Conservation (phyloP, 2,797 vertebrate species). For the Poeciliopsis paucimaculata region DNA sequence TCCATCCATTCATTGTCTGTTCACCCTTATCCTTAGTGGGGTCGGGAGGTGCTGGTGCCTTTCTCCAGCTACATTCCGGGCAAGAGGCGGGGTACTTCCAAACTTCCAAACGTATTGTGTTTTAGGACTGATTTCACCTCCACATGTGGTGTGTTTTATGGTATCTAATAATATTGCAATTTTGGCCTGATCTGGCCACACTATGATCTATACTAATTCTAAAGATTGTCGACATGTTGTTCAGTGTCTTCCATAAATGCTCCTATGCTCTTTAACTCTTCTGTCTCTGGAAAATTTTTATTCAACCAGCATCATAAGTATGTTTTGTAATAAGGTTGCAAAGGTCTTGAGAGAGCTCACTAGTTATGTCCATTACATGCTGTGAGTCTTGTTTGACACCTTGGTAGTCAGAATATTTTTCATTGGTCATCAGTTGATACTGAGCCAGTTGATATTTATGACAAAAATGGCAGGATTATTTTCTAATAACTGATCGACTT, state of each 20-base stretch:
- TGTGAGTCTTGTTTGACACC: neutral
- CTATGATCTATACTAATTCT: neutral
- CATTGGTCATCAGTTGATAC: neutral
- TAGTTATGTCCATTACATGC: neutral
- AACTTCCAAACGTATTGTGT: neutral
- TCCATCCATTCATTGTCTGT: too few relatives aligned
- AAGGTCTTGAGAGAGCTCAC: neutral
- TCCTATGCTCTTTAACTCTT: neutral
- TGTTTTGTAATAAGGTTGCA: neutral
- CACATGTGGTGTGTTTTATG: neutral
- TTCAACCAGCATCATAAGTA: neutral
- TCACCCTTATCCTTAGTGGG: too few relatives aligned
- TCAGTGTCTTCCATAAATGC: neutral
- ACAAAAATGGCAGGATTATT: neutral
- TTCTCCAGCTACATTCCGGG: too few relatives aligned
- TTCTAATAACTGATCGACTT: neutral
- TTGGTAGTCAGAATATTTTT: neutral
- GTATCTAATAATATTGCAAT: neutral
- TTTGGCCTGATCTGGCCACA: neutral
- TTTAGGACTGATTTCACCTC: neutral
- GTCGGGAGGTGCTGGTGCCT: too few relatives aligned
- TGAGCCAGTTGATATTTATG: neutral
- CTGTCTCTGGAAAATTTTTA: too few relatives aligned
- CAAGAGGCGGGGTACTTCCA: too few relatives aligned
- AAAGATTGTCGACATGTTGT: neutral